These are phyloP conservation scores for Delia radicum DNA, from an alignment of 1,140 invertebrate species.

Conservation along the genomic window DNA sequence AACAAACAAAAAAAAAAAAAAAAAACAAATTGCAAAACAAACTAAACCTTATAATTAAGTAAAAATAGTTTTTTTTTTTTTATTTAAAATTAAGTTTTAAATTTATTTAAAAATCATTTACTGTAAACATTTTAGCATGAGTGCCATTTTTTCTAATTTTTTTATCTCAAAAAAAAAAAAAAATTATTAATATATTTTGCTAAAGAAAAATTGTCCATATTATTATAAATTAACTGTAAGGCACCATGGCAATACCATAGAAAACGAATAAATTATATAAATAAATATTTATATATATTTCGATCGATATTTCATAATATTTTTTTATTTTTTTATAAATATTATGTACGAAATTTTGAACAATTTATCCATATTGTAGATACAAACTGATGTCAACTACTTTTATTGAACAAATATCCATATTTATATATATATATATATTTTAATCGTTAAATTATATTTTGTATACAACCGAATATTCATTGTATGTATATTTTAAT, in stretches of 20 bases:
- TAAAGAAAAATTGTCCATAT: not conserved
- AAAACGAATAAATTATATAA: not conserved
- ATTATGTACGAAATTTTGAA: not conserved
- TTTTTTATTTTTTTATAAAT: not conserved
- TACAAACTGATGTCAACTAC: too few species aligned
- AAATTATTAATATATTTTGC: not conserved
- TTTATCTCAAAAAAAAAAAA: too few species aligned
- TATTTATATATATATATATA: too few species aligned
- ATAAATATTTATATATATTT: not conserved
- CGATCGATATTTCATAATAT: not conserved
- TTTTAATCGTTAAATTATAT: too few species aligned
- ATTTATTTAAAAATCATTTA: not conserved
- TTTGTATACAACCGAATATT: not conserved
- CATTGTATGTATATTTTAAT: not conserved
- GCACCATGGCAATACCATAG: too few species aligned
- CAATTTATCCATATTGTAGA: too few species aligned
- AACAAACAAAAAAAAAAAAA: too few species aligned
- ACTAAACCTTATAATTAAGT: not conserved
- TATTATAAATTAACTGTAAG: not conserved
- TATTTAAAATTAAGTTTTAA: not conserved
- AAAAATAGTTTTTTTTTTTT: not conserved
- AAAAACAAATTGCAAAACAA: slow-evolving; percentile 20
- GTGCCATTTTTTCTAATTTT: slow-evolving; percentile 1
- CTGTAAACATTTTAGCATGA: not conserved
- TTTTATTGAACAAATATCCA: too few species aligned